Evolutionary conservation across 2,113 vertebrate species (phyloP).

Genomic region (Deroptyus accipitrinus): DNA sequence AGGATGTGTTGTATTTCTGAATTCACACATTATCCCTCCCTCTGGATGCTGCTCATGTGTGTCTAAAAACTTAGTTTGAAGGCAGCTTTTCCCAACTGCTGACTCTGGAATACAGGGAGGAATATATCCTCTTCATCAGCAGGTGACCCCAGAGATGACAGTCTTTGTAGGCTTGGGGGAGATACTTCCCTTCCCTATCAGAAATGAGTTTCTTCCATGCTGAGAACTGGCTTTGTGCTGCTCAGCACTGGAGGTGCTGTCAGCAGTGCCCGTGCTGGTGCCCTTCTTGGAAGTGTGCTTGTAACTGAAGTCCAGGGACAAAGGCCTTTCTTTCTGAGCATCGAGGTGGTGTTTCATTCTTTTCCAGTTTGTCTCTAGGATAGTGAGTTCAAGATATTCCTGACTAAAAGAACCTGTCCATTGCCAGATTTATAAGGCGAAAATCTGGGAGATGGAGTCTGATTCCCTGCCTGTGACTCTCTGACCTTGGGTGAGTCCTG

Average conservation of each 20-base stretch:
- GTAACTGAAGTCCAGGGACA: background rate
- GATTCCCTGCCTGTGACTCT: background rate
- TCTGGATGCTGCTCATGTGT: background rate
- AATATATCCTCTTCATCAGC: background rate
- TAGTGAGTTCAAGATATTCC: background rate
- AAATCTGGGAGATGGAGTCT: background rate
- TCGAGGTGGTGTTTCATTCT: background rate
- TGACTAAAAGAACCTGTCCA: background rate
- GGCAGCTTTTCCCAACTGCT: background rate
- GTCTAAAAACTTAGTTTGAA: background rate
- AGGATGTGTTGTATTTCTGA: background rate
- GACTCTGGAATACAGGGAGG: background rate
- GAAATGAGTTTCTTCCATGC: background rate
- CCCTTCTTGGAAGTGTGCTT: background rate
- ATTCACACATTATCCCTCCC: background rate
- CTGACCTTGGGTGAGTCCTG: background rate
- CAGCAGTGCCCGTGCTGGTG: accelerated
- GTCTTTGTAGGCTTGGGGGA: background rate
- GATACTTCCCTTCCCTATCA: background rate
- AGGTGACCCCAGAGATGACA: background rate
- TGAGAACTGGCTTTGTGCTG: background rate
- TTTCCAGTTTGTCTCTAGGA: background rate
- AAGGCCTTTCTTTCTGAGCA: background rate
- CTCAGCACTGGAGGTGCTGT: background rate
- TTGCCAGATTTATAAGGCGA: background rate